Conservation (phyloP, 64 coral and sea anemone species). For the Astreopora myriophthalma region DNA sequence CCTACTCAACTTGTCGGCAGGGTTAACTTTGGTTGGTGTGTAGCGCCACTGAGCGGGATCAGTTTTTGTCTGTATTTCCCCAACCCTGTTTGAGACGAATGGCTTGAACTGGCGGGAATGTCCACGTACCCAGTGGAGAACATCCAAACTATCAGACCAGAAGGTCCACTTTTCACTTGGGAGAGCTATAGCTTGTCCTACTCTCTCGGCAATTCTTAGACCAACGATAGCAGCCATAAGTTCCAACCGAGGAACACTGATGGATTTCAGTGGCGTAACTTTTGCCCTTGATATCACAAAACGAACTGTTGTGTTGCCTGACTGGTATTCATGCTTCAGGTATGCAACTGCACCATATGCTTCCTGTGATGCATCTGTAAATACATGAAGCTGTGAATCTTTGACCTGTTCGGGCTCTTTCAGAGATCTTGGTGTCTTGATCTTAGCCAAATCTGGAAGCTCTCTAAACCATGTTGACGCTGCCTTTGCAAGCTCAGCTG, state of each 20-base stretch:
- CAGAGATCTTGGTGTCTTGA: too few species aligned
- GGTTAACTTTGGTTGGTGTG: not conserved
- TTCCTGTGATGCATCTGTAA: too few species aligned
- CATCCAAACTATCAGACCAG: not conserved
- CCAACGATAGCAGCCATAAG: constrained; percentile 19
- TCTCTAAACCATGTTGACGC: not conserved
- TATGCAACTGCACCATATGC: too few species aligned
- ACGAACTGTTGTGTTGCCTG: not conserved
- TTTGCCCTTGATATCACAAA: not conserved
- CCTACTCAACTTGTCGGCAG: not conserved
- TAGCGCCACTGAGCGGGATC: not conserved
- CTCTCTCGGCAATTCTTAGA: not conserved
- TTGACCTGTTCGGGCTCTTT: too few species aligned
- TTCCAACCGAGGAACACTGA: constrained; percentile 41
- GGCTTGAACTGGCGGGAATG: not conserved
- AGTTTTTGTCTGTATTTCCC: not conserved
- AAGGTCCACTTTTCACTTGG: not conserved
- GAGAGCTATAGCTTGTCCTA: not conserved
- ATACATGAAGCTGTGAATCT: too few species aligned
- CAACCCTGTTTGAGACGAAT: not conserved
- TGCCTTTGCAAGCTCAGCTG: not conserved
- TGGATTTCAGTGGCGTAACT: constrained; percentile 21
- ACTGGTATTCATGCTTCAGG: not conserved
- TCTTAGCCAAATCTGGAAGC: too few species aligned
- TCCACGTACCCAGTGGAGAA: not conserved